Conservation (phyloP, 2,113 vertebrate genomes). For the Rhipidura dahli region DNA sequence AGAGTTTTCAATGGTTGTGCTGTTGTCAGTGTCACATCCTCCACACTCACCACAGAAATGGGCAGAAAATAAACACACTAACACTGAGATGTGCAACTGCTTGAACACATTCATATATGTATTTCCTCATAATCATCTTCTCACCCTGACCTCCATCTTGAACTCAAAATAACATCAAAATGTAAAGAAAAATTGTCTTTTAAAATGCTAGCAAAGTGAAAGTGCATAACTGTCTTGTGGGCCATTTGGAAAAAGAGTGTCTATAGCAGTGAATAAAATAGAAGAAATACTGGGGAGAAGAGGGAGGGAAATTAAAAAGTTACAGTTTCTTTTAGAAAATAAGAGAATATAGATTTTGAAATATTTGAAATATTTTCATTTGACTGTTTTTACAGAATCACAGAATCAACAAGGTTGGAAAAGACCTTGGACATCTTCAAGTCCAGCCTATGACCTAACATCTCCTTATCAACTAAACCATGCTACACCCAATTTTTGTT, state of each 20-base stretch:
- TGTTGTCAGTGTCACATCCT: too few relatives aligned
- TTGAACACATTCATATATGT: not conserved
- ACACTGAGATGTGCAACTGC: not conserved
- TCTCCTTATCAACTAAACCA: not conserved
- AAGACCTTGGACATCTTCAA: not conserved
- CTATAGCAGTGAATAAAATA: not conserved
- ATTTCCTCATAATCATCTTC: not conserved
- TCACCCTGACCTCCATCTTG: not conserved
- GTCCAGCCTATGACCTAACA: not conserved
- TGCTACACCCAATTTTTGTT: too few relatives aligned
- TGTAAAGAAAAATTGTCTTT: not conserved
- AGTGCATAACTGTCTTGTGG: accelerated
- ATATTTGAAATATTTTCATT: not conserved
- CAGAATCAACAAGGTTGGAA: not conserved
- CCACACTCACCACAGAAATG: not conserved
- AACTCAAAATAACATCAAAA: not conserved
- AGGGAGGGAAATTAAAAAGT: not conserved
- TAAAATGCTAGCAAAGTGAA: not conserved
- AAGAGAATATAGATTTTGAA: not conserved
- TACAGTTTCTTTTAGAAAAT: not conserved
- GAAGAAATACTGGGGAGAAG: accelerated
- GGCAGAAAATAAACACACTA: not conserved
- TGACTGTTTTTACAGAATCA: not conserved
- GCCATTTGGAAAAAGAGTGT: not conserved
- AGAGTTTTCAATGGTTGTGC: not conserved